These are phyloP conservation scores for Mythimna ferrago DNA, from an alignment of 2,888 invertebrate species.

Conservation along the genomic window DNA sequence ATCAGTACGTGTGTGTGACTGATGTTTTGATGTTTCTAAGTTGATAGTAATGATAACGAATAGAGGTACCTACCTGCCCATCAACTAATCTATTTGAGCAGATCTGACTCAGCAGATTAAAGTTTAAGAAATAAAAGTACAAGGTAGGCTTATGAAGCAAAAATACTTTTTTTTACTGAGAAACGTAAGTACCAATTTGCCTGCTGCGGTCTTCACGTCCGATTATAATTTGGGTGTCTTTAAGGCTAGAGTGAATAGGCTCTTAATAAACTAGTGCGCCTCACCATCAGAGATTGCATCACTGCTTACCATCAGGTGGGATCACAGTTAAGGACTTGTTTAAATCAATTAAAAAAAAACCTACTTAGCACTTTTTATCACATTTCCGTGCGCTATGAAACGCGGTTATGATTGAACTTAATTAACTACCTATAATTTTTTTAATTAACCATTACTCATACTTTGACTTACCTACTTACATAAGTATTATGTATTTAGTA, in stretches of 20 bases:
- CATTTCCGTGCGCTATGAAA: slow-evolving; percentile 8
- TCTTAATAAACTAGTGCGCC: too few relatives aligned
- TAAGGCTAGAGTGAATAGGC: too few relatives aligned
- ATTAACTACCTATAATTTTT: too few relatives aligned
- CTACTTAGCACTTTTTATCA: slow-evolving; percentile 9
- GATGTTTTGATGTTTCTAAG: background rate
- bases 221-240: too few relatives aligned
- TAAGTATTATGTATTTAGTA: too few relatives aligned
- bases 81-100: background rate
- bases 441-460: background rate
- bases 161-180: background rate
- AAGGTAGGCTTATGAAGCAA: background rate
- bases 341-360: too few relatives aligned
- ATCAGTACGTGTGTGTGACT: too few relatives aligned
- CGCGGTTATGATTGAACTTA: slow-evolving; percentile 3
- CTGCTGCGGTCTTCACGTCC: too few relatives aligned
- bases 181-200: background rate
- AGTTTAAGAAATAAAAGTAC: slow-evolving; percentile 3
- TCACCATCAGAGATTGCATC: too few relatives aligned
- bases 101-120: slow-evolving; percentile 10
- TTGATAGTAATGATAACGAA: background rate
- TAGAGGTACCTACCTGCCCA: background rate
- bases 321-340: too few relatives aligned
- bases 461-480: too few relatives aligned
- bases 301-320: too few relatives aligned